Conservation (phyloP, 92 coral and sea anemone species). For the Porites lobata region DNA sequence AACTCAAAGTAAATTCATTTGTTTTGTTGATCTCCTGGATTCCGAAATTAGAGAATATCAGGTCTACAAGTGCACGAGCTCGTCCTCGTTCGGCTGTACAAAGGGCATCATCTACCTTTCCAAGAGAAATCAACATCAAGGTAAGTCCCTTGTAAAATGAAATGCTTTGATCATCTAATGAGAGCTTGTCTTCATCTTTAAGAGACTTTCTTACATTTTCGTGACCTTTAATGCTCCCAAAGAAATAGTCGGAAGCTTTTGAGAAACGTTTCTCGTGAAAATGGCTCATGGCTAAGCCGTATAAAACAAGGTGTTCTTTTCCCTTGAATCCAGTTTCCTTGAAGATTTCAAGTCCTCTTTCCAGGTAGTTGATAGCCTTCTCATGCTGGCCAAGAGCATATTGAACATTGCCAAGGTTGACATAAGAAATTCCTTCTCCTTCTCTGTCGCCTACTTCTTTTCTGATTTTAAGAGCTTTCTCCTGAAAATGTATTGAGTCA, state of each 20-base stretch:
- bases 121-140: neutral
- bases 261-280: constrained; percentile 8
- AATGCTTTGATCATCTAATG: constrained; percentile 16
- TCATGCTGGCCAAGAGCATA: constrained; percentile 40
- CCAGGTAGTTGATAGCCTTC: constrained; percentile 22
- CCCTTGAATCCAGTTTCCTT: constrained; percentile 20
- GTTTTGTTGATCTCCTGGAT: neutral
- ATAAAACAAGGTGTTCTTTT: constrained; percentile 13
- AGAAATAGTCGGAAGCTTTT: constrained; percentile 23
- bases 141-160: constrained; percentile 31
- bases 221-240: constrained; percentile 29
- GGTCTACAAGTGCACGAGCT: constrained; percentile 43
- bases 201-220: constrained; percentile 22
- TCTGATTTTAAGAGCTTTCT: constrained; percentile 38
- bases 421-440: constrained; percentile 28
- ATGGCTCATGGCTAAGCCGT: constrained; percentile 27
- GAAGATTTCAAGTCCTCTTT: constrained; percentile 26
- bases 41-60: constrained; percentile 17
- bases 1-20: constrained; percentile 29
- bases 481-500: constrained; percentile 1
- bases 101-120: constrained; percentile 19
- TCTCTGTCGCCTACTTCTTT: constrained; percentile 10
- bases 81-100: constrained; percentile 45
- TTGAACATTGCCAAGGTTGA: constrained; percentile 36
- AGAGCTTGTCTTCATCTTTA: constrained; percentile 44